A percentile compares a stretch with the other conserved stretches of the same genome.
These are phyloP conservation scores for Archivesica marissinica DNA, from an alignment of 1,140 invertebrate species.

Conservation along the genomic window DNA sequence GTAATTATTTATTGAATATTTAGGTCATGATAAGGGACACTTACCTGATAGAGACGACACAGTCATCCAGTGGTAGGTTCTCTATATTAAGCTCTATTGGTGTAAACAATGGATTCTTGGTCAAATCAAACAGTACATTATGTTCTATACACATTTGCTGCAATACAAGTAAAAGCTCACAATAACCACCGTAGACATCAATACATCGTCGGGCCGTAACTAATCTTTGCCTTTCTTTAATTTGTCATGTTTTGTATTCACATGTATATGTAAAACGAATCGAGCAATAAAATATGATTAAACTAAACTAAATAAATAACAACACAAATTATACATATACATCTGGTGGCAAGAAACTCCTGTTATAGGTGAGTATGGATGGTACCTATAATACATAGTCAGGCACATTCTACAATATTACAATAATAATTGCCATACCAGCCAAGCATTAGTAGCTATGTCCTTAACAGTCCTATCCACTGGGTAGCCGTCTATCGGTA, in stretches of 20 bases:
- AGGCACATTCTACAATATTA: too few relatives aligned
- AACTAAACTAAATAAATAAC: too few relatives aligned
- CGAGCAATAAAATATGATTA: too few relatives aligned
- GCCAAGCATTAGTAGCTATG: slow-evolving; percentile 82
- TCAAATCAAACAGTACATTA: slow-evolving; percentile 85
- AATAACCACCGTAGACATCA: too few relatives aligned
- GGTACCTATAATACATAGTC: too few relatives aligned
- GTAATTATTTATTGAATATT: neutral
- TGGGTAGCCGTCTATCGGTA: slow-evolving; percentile 80
- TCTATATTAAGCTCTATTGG: slow-evolving; percentile 85
- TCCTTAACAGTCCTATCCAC: slow-evolving; percentile 77
- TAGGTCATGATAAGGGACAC: neutral
- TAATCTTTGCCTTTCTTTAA: too few relatives aligned
- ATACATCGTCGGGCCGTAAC: too few relatives aligned
- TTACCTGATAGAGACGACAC: slow-evolving; percentile 89
- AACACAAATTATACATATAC: neutral
- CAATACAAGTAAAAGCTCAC: slow-evolving; percentile 33
- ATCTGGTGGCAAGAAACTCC: too few relatives aligned
- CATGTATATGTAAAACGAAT: too few relatives aligned
- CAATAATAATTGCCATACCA: slow-evolving; percentile 76
- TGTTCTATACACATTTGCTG: slow-evolving; percentile 87
- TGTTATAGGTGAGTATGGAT: too few relatives aligned
- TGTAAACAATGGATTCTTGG: slow-evolving; percentile 87
- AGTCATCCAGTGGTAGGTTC: slow-evolving; percentile 87
- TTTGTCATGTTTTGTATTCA: too few relatives aligned